Conservation (phyloP, 1,140 invertebrate species). For the Ridgeia piscesae region DNA sequence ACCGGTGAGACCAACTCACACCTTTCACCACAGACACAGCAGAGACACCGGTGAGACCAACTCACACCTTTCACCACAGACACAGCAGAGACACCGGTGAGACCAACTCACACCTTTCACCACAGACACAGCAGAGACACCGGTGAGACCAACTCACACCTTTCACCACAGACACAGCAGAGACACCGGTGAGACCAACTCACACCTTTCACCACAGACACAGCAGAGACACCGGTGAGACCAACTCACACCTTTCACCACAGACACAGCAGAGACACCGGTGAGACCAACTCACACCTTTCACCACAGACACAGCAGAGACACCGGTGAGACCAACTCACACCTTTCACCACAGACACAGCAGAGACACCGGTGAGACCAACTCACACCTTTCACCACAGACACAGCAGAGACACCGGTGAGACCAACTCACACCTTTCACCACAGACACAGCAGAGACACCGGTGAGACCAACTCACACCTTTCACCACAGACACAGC, state of each 20-base stretch:
- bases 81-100: slow-evolving; percentile 7
- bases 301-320: slow-evolving; percentile 29
- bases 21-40: slow-evolving; percentile 28
- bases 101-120: neutral
- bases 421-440: neutral
- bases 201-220: slow-evolving; percentile 25
- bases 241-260: neutral
- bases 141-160: neutral
- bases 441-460: slow-evolving; percentile 29
- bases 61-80: slow-evolving; percentile 25
- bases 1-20: neutral
- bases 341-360: slow-evolving; percentile 27
- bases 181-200: neutral
- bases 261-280: slow-evolving; percentile 29
- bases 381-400: slow-evolving; percentile 20
- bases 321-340: neutral
- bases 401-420: slow-evolving; percentile 20
- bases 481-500: slow-evolving; percentile 28
- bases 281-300: neutral
- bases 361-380: slow-evolving; percentile 1
- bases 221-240: slow-evolving; percentile 11
- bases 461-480: neutral
- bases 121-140: slow-evolving; percentile 30
- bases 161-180: slow-evolving; percentile 29
- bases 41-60: slow-evolving; percentile 8